A percentile compares a stretch with the other conserved stretches of the same genome.
phyloP scores from a whole-genome alignment of 2,888 invertebrate genomes.

The Microdon myrmicae region DNA sequence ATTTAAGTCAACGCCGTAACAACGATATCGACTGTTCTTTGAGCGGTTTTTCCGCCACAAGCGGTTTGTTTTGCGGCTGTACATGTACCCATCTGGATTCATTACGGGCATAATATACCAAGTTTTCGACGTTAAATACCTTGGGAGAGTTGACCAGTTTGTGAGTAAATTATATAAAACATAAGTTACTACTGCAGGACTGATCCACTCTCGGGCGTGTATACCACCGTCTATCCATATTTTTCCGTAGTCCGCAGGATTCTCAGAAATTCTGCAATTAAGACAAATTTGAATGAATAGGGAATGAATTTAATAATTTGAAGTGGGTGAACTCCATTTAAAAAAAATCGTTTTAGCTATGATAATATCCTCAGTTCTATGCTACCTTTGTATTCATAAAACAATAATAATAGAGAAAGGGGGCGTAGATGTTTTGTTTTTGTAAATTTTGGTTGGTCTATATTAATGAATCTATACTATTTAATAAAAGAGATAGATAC shows the following conservation, averaged over 20 bases:
- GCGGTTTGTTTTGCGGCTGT: constrained; percentile 80
- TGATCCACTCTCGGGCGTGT: constrained; percentile 91
- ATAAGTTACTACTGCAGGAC: constrained; percentile 81
- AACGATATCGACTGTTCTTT: constrained; percentile 65
- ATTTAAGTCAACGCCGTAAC: constrained; percentile 83
- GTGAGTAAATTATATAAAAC: constrained; percentile 77
- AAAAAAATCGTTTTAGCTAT: too few relatives aligned
- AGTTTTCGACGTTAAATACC: constrained; percentile 79
- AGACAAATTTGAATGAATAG: background rate
- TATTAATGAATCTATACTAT: too few relatives aligned
- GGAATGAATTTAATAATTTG: too few relatives aligned
- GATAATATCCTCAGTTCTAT: too few relatives aligned
- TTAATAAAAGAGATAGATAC: too few relatives aligned
- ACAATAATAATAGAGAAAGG: too few relatives aligned
- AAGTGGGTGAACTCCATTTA: background rate
- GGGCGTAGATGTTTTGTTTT: too few relatives aligned
- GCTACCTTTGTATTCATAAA: too few relatives aligned
- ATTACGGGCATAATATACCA: constrained; percentile 82
- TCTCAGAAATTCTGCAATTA: constrained; percentile 73
- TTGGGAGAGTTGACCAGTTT: constrained; percentile 73
- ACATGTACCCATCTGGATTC: constrained; percentile 89
- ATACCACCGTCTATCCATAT: constrained; percentile 84
- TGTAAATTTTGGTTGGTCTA: too few relatives aligned
- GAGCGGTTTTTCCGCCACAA: constrained; percentile 85
- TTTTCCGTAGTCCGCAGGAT: constrained; percentile 72